Evolutionary conservation across 64 coral and sea anemone genomes (phyloP).

Genomic region (Montipora sp.): DNA sequence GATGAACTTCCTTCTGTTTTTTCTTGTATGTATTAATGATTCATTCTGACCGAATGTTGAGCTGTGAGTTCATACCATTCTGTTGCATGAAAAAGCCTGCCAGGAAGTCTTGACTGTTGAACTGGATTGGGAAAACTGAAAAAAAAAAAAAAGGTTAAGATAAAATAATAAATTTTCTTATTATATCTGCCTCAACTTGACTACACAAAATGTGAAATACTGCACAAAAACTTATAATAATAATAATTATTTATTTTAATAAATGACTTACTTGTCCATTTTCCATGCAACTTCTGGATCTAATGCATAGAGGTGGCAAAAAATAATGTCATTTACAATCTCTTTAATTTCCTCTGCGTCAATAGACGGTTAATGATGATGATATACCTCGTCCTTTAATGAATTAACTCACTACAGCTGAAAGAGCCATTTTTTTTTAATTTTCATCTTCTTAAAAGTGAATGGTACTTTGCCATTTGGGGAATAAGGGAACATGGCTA

Average conservation of each 20-base stretch:
- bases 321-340: background rate
- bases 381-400: too few relatives aligned
- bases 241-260: too few relatives aligned
- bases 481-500: too few relatives aligned
- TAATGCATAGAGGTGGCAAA: background rate
- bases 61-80: constrained; percentile 52
- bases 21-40: too few relatives aligned
- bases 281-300: constrained; percentile 82
- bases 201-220: background rate
- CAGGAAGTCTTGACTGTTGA: constrained; percentile 75
- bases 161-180: background rate
- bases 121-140: constrained; percentile 79
- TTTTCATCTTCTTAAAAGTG: too few relatives aligned
- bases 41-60: too few relatives aligned
- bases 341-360: background rate
- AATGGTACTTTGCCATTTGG: too few relatives aligned
- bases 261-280: constrained; percentile 79
- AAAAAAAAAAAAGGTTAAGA: background rate
- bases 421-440: too few relatives aligned
- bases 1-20: too few relatives aligned
- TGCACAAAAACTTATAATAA: too few relatives aligned
- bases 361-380: too few relatives aligned
- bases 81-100: constrained; percentile 72
- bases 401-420: too few relatives aligned
- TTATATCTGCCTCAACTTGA: background rate